Base-by-base conservation (phyloP, 2,888 invertebrate genomes). In the Ypsolopha scabrella region DNA sequence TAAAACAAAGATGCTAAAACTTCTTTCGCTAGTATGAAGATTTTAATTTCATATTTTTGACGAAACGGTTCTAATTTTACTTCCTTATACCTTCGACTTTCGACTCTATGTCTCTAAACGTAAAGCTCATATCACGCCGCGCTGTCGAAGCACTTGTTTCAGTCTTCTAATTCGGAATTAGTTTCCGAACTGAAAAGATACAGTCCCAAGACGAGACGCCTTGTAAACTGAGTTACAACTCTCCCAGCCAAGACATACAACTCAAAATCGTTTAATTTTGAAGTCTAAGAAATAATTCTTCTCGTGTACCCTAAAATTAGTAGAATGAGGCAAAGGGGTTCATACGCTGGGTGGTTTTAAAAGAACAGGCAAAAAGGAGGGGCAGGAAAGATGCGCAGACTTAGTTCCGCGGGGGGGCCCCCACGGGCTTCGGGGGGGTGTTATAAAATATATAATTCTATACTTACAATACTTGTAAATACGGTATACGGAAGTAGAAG, bases 381-480 rank as follows among this genome's bases (percentile, higher is more conserved):
- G 75, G 83, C 81, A 82, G 83, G 85, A 86, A 86, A 86, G 85
- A 85, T 85, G 85, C 86, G 86, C 85, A 85, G 85, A 85, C 85
- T 85, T 85, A 85, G 85, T 85, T 85, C 77, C 81, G 80, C 80
- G 71, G 80, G 80, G 67, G 67, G 59, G 54, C 61, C 60, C 57
- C 63, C 61, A 67, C 35, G 39, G 45, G 13, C 50, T 14, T 34
- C 24, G 49, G 41, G 35, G 33, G 35, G 80, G 82, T 73, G 83
- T 85, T 86, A 85, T 85, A 85, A 86, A 86, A 86, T 86, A 85
- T 86, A 86, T 86, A 86, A 86, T 86, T 86, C 85, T 86, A 86
- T 85, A 85, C 86, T 86, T 85, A 86, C 86, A 86, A 86, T 86
- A 86, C 86, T 86, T 86, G 86, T 86, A 86, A 86, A 86, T 86